Conservation (phyloP, 2,888 invertebrate genomes). For the Eristalinus aeneus region DNA sequence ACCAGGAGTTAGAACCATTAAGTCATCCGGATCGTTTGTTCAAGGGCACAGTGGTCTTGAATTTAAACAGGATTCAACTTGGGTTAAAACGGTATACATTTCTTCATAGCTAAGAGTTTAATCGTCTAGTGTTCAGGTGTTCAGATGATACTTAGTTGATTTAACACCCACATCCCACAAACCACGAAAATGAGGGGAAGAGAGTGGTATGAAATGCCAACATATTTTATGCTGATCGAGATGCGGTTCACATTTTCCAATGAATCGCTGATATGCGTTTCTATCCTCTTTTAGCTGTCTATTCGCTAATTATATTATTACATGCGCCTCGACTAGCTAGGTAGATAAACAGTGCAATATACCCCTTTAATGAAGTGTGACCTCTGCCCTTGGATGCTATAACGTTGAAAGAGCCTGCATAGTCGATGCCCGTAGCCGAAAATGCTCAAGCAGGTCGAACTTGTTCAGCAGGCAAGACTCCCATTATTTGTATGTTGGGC, state of each 20-base stretch:
- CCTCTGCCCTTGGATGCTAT: background rate
- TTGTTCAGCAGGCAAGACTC: slow-evolving; percentile 2
- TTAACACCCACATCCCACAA: background rate
- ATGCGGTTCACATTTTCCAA: background rate
- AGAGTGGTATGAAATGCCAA: slow-evolving; percentile 50
- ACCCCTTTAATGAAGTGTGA: background rate
- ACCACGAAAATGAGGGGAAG: slow-evolving; percentile 1
- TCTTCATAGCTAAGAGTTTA: slow-evolving; percentile 32
- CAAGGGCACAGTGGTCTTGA: slow-evolving; percentile 42
- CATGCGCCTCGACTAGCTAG: background rate
- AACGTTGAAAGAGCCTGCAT: background rate
- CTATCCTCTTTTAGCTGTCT: background rate
- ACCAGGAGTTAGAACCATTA: slow-evolving; percentile 42
- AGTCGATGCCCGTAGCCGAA: background rate
- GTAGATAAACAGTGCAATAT: background rate
- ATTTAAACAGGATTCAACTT: slow-evolving; percentile 43
- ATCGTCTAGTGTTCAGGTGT: slow-evolving; percentile 6
- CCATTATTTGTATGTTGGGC: slow-evolving; percentile 21
- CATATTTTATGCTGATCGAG: slow-evolving; percentile 12
- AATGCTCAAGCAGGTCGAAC: background rate
- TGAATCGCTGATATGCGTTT: background rate
- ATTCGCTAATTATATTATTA: background rate
- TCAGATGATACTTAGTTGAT: background rate
- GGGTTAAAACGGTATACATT: slow-evolving; percentile 25
- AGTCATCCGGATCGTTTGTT: slow-evolving; percentile 33